Conservation (phyloP, 1,140 invertebrate species). For the Ceratina japonica region DNA sequence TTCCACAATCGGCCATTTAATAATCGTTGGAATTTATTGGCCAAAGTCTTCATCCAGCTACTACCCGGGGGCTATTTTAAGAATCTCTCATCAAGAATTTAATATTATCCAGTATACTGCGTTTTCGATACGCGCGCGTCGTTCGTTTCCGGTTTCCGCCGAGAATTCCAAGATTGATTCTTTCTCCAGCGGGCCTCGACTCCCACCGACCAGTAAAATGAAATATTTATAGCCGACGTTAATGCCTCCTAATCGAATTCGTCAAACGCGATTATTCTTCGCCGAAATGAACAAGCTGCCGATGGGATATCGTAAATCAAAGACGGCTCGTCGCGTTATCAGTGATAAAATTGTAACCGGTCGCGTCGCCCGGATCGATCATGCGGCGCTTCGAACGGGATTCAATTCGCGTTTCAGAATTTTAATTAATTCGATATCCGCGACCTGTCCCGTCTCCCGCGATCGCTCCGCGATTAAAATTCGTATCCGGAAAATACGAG, state of each 20-base stretch:
- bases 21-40: conserved; percentile 70
- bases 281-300: too few relatives aligned
- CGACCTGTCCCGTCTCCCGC: not conserved
- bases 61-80: conserved; percentile 58
- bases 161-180: not conserved
- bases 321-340: conserved; percentile 8
- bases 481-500: conserved; percentile 21
- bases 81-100: conserved; percentile 69
- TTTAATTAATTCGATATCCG: conserved; percentile 30
- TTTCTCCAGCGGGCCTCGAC: not conserved
- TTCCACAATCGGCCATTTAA: conserved; percentile 49
- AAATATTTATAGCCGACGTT: not conserved
- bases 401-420: conserved; percentile 21
- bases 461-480: conserved; percentile 23
- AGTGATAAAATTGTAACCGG: conserved; percentile 30
- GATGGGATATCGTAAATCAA: not conserved
- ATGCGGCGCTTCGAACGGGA: not conserved
- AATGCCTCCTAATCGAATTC: too few relatives aligned
- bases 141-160: not conserved
- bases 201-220: not conserved
- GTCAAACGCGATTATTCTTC: not conserved
- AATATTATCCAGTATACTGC: conserved; percentile 54
- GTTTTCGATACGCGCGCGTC: conserved; percentile 11
- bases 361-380: conserved; percentile 10
- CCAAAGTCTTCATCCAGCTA: conserved; percentile 18